Conservation (phyloP, 2,797 vertebrate species). For the Labeo calbasu region DNA sequence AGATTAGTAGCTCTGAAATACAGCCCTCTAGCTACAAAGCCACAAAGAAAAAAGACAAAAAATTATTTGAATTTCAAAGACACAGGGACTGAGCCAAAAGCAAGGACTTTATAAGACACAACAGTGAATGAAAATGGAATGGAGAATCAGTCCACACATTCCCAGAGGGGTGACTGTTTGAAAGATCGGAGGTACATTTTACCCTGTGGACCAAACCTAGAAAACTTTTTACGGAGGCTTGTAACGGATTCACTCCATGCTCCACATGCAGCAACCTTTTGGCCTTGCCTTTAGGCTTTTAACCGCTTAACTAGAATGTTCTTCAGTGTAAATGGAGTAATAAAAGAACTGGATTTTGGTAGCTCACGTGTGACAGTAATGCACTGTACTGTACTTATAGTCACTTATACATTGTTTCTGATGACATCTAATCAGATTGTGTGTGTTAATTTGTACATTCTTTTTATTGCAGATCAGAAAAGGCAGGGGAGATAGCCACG, state of each 20-base stretch:
- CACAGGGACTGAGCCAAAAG: constrained; percentile 51
- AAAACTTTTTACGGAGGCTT: constrained; percentile 46
- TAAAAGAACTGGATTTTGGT: not conserved
- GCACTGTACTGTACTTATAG: not conserved
- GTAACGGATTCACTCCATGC: constrained; percentile 36
- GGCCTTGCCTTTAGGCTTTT: constrained; percentile 51
- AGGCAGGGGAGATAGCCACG: constrained; percentile 77
- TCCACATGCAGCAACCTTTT: constrained; percentile 40
- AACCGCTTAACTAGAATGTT: constrained; percentile 41
- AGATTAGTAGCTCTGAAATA: constrained; percentile 58
- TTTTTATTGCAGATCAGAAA: constrained; percentile 68
- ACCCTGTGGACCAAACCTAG: constrained; percentile 51
- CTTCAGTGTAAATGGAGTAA: constrained; percentile 34
- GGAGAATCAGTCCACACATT: constrained; percentile 38
- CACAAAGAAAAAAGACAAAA: constrained; percentile 37
- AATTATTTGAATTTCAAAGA: constrained; percentile 60
- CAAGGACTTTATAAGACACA: constrained; percentile 54
- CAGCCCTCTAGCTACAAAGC: constrained; percentile 51
- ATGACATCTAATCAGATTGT: no score
- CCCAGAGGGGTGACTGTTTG: constrained; percentile 41
- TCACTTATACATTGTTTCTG: not conserved
- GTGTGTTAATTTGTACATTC: constrained; percentile 27
- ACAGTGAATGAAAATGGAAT: constrained; percentile 45
- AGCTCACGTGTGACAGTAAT: not conserved
- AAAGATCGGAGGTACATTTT: constrained; percentile 50